Evolutionary conservation across 2,113 vertebrate genomes (phyloP).

Genomic region (Taxidea taxus): DNA sequence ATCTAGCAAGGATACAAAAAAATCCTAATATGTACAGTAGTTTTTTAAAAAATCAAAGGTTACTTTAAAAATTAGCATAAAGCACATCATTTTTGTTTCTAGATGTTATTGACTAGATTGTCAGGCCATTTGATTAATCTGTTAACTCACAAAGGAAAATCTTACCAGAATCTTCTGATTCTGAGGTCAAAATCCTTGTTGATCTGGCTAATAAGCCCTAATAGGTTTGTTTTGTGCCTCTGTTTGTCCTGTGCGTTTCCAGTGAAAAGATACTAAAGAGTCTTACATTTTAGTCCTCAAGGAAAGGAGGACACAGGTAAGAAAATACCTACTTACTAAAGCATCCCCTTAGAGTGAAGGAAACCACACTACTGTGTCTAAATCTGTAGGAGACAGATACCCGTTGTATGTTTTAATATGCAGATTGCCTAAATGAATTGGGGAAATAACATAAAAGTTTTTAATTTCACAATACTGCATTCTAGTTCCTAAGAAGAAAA

Average conservation of each 20-base stretch:
- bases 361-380: neutral
- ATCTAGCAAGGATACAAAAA: neutral
- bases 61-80: neutral
- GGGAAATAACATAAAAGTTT: constrained; percentile 11
- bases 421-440: constrained; percentile 14
- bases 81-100: neutral
- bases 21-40: neutral
- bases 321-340: neutral
- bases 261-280: neutral
- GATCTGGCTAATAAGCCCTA: neutral
- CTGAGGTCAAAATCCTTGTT: neutral
- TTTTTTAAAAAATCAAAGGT: constrained; percentile 5
- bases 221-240: neutral
- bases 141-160: neutral
- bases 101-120: neutral
- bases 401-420: neutral
- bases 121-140: neutral
- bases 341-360: neutral
- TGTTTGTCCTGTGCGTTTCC: neutral
- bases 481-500: constrained; percentile 33
- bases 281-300: neutral
- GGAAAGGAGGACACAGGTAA: neutral
- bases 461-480: constrained; percentile 19
- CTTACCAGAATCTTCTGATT: neutral
- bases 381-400: neutral